These are phyloP conservation scores for Conus betulinus DNA, from an alignment of 1,140 invertebrate species.

Conservation along the genomic window DNA sequence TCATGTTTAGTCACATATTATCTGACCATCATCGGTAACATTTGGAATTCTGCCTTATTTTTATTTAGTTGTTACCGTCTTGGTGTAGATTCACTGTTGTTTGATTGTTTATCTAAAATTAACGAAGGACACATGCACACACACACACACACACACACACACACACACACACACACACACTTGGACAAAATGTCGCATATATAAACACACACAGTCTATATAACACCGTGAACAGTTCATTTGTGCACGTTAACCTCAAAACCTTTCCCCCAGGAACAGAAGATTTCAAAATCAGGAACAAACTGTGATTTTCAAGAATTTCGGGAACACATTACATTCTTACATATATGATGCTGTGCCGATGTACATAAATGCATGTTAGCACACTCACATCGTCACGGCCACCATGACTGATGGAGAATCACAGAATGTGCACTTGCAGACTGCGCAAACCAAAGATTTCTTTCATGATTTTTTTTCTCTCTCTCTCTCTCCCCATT, in stretches of 20 bases:
- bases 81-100: too few relatives aligned
- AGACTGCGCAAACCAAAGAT: too few relatives aligned
- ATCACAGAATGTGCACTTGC: too few relatives aligned
- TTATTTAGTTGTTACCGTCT: too few relatives aligned
- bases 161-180: not conserved
- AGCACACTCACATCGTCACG: slow-evolving; percentile 38
- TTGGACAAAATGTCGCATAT: not conserved
- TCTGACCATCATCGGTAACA: too few relatives aligned
- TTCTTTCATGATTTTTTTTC: too few relatives aligned
- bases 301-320: too few relatives aligned
- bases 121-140: not conserved
- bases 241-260: not conserved
- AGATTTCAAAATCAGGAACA: not conserved
- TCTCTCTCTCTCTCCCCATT: too few relatives aligned
- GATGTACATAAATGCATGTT: not conserved
- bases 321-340: too few relatives aligned
- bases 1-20: not conserved
- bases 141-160: not conserved
- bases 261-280: not conserved
- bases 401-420: too few relatives aligned
- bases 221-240: not conserved
- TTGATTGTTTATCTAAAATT: not conserved
- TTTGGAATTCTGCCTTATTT: too few relatives aligned
- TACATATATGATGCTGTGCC: not conserved
- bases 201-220: not conserved